These are phyloP conservation scores for Carapus acus DNA, from an alignment of 2,797 vertebrate genomes.

Conservation along the genomic window DNA sequence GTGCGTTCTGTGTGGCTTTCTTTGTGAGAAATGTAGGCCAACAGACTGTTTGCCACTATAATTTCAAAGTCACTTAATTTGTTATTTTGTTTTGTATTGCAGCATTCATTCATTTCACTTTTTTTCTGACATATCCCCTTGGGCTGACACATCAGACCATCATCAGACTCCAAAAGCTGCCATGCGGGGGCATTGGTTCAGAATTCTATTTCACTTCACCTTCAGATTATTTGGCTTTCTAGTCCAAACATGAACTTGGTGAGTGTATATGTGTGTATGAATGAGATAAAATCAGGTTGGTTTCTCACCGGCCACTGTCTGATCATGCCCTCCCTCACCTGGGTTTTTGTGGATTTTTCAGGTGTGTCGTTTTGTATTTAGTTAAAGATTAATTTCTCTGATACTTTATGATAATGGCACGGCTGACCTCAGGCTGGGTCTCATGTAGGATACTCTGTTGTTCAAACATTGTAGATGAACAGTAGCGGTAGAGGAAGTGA, in stretches of 20 bases:
- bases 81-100: too few species aligned
- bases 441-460: too few species aligned
- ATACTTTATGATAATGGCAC: neutral
- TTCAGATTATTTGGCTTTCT: constrained; percentile 22
- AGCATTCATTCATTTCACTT: too few species aligned
- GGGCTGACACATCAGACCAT: too few species aligned
- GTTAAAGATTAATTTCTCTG: constrained; percentile 43
- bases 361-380: constrained; percentile 36
- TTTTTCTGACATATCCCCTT: too few species aligned
- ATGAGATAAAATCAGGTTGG: constrained; percentile 21
- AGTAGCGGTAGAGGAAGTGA: constrained; percentile 1
- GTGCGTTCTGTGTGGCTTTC: too few species aligned
- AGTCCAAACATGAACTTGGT: constrained; percentile 44
- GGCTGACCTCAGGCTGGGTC: neutral
- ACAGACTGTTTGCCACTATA: too few species aligned
- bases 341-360: constrained; percentile 28
- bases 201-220: constrained; percentile 24
- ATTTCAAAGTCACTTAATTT: too few species aligned
- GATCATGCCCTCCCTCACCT: constrained; percentile 37
- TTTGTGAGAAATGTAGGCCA: too few species aligned
- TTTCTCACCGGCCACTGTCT: constrained; percentile 43
- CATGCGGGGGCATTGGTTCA: neutral
- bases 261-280: constrained; percentile 16
- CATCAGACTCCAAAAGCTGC: too few species aligned
- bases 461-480: constrained; percentile 3